Evolutionary conservation across 2,113 vertebrate genomes (phyloP).

Genomic region (Corythornis cristatus): DNA sequence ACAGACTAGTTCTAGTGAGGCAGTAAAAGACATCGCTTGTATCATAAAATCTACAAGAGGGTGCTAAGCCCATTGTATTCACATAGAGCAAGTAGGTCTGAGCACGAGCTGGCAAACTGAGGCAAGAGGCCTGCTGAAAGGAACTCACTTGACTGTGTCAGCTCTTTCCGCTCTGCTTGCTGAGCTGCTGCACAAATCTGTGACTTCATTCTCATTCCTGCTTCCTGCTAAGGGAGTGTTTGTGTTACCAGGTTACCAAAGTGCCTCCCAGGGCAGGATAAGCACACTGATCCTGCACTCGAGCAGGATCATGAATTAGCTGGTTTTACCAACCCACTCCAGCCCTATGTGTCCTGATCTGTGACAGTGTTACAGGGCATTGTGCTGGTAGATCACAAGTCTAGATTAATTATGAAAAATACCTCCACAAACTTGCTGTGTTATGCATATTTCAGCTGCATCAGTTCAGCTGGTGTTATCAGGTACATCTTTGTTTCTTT

Average conservation of each 20-base stretch:
- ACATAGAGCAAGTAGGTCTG: not conserved
- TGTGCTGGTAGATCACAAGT: not conserved
- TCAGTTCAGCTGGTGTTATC: not conserved
- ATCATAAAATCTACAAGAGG: not conserved
- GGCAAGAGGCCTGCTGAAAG: not conserved
- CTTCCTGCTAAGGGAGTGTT: not conserved
- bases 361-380: not conserved
- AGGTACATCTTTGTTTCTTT: not conserved
- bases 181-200: not conserved
- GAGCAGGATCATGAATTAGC: no score
- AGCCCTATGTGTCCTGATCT: not conserved
- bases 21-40: not conserved
- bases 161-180: not conserved
- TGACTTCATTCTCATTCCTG: not conserved
- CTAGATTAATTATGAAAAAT: not conserved
- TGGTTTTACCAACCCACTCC: not conserved
- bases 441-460: not conserved
- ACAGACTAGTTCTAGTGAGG: not conserved
- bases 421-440: fast-evolving
- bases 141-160: not conserved
- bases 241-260: not conserved
- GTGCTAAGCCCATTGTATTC: not conserved
- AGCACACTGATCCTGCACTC: fast-evolving
- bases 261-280: fast-evolving
- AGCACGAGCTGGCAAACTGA: not conserved